A percentile compares a stretch with the other conserved stretches of the same genome.
Conservation (phyloP, 2,797 vertebrate species). For the Sciurus vulgaris region DNA sequence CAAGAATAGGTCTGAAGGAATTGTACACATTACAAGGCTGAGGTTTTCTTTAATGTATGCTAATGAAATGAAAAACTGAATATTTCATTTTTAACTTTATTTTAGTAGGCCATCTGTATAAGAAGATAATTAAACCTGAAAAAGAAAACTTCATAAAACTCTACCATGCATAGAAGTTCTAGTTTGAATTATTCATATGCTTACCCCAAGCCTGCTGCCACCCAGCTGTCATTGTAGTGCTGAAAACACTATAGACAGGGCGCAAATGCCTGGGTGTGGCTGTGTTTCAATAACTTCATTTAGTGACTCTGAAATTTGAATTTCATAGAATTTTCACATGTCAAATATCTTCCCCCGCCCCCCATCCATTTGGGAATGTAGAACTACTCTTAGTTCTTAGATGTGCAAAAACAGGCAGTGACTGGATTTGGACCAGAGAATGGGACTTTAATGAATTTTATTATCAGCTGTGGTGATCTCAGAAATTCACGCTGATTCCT, state of each 20-base stretch:
- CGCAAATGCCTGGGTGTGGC: not conserved
- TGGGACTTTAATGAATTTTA: not conserved
- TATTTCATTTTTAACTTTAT: slow-evolving; percentile 8
- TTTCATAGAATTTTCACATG: not conserved
- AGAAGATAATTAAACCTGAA: not conserved
- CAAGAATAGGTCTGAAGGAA: not conserved
- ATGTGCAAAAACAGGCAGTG: not conserved
- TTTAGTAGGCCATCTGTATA: not conserved
- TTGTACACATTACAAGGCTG: not conserved
- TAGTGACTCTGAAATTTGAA: not conserved
- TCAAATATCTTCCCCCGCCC: not conserved
- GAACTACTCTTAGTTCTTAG: not conserved
- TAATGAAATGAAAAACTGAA: not conserved
- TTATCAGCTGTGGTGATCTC: not conserved
- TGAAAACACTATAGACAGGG: not conserved
- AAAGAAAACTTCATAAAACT: not conserved
- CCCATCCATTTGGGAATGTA: not conserved
- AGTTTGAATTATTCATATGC: not conserved
- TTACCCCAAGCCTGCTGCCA: not conserved
- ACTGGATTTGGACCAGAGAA: not conserved
- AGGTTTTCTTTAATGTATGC: not conserved
- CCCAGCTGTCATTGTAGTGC: not conserved
- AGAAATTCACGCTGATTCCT: not conserved
- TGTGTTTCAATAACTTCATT: not conserved
- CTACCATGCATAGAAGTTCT: not conserved